Percentiles rank a stretch among this genome's conserved stretches.
These are phyloP conservation scores for Petrosia ficiformis DNA, from an alignment of 37 sponge, comb jelly and placozoan genomes.

Conservation along the genomic window DNA sequence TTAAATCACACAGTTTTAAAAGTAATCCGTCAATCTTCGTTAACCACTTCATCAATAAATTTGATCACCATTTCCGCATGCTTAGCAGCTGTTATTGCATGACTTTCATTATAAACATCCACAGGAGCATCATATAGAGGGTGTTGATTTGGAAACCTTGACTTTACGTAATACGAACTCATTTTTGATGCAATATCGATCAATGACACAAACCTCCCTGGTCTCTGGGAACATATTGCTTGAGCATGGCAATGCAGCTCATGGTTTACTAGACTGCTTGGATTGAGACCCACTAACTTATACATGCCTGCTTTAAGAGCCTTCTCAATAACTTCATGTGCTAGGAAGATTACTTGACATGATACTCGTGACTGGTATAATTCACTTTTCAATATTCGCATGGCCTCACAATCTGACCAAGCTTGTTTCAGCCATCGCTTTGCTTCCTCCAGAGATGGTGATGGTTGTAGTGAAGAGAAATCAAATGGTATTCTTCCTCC, in stretches of 20 bases:
- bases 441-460: conserved; percentile 6
- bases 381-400: conserved; percentile 5
- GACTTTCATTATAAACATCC: background rate
- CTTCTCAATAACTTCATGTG: conserved; percentile 58
- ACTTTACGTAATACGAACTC: conserved; percentile 17
- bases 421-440: conserved; percentile 48
- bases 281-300: conserved; percentile 12
- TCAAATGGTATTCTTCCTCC: no score
- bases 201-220: background rate
- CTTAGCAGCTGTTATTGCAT: background rate
- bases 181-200: background rate
- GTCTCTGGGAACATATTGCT: background rate
- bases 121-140: background rate
- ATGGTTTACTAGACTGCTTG: background rate
- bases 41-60: no score
- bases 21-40: no score
- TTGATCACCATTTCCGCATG: background rate
- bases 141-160: conserved; percentile 38
- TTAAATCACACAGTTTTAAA: no score
- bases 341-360: conserved; percentile 41
- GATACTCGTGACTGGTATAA: background rate
- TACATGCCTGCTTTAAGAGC: conserved; percentile 61
- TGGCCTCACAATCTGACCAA: conserved; percentile 21
- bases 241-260: background rate
- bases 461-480: no score